Percentiles rank a stretch among this genome's conserved stretches.
Evolutionary conservation across 2,797 vertebrate genomes (phyloP).

Genomic region (Semotilus atromaculatus): DNA sequence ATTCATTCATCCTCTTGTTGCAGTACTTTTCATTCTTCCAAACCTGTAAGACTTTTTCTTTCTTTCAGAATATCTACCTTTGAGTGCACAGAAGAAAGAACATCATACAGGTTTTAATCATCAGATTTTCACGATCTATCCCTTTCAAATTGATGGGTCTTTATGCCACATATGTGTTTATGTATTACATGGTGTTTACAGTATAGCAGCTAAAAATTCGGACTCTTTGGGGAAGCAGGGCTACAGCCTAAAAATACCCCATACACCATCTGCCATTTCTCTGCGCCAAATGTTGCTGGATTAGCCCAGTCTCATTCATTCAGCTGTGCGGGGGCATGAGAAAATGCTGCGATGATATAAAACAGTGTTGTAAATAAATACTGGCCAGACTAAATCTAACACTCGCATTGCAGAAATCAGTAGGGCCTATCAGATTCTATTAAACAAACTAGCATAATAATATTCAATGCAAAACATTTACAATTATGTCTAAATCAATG

Average conservation of each 20-base stretch:
- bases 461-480: background rate
- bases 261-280: slow-evolving; percentile 52
- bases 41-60: background rate
- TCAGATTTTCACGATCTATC: background rate
- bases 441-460: background rate
- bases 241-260: slow-evolving; percentile 52
- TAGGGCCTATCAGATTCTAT: background rate
- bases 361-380: slow-evolving; percentile 20
- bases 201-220: background rate
- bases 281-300: slow-evolving; percentile 52
- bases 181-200: slow-evolving; percentile 24
- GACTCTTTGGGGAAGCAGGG: slow-evolving; percentile 27
- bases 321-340: background rate
- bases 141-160: background rate
- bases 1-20: background rate
- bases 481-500: background rate
- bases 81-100: background rate
- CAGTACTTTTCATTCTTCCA: background rate
- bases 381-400: background rate
- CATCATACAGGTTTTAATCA: background rate
- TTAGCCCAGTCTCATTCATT: slow-evolving; percentile 31
- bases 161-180: slow-evolving; percentile 3
- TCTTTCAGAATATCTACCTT: background rate
- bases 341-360: background rate
- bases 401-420: background rate